A percentile compares a stretch with the other conserved stretches of the same genome.
Conservation (phyloP, 2,797 vertebrate genomes). For the Manis pentadactyla region DNA sequence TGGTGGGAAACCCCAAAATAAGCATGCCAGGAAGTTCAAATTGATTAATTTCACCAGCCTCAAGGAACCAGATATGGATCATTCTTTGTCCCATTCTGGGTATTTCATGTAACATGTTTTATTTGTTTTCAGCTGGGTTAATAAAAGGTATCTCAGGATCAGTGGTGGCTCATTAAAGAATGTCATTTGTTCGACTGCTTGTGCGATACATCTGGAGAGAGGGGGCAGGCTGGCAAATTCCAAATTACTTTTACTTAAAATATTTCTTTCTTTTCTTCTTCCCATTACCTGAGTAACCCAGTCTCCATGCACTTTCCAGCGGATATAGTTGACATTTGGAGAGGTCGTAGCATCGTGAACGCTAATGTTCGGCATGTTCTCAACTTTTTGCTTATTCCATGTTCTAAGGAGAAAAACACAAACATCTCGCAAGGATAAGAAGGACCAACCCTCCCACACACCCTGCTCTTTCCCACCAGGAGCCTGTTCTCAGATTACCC, state of each 20-base stretch:
- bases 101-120: neutral
- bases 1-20: neutral
- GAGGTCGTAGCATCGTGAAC: conserved; percentile 85
- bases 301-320: conserved; percentile 89
- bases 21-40: neutral
- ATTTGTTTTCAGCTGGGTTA: neutral
- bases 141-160: neutral
- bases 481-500: neutral
- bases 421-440: neutral
- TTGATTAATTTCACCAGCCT: neutral
- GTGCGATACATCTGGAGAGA: neutral
- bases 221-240: neutral
- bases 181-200: neutral
- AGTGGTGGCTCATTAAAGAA: neutral
- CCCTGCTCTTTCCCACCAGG: neutral
- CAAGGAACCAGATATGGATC: neutral
- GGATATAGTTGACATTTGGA: conserved; percentile 86
- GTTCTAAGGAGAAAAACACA: conserved; percentile 82
- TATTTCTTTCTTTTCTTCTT: neutral
- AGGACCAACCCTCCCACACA: neutral
- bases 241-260: neutral
- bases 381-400: conserved; percentile 91
- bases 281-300: conserved; percentile 87
- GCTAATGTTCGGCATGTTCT: conserved; percentile 87
- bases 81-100: neutral